Conservation (phyloP, 2,888 invertebrate species). For the Mesodorylaimus sp. region DNA sequence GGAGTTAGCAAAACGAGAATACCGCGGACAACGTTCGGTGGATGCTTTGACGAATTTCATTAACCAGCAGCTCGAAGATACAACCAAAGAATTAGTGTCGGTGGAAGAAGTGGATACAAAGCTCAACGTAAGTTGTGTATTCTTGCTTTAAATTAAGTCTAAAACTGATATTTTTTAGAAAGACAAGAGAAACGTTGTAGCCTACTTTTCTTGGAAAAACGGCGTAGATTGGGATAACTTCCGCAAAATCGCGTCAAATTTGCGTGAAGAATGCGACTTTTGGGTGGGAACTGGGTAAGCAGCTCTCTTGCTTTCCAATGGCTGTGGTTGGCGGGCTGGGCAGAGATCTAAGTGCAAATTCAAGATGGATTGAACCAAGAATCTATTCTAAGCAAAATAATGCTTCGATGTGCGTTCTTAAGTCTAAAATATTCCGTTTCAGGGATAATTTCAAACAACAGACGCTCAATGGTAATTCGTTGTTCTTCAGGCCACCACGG, state of each 20-base stretch:
- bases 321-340: no score
- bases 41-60: constrained; percentile 77
- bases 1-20: constrained; percentile 36
- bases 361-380: no score
- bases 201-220: constrained; percentile 41
- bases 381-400: no score
- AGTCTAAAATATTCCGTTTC: no score
- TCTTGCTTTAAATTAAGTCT: constrained; percentile 6
- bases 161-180: constrained; percentile 29
- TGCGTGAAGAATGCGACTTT: constrained; percentile 89
- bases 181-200: constrained; percentile 44
- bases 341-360: no score
- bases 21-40: constrained; percentile 55
- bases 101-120: constrained; percentile 9
- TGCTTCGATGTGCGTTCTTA: no score
- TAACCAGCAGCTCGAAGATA: constrained; percentile 58
- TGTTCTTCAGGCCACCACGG: no score
- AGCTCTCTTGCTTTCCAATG: no score
- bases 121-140: neutral
- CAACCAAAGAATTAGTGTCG: neutral
- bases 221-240: constrained; percentile 61
- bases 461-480: no score
- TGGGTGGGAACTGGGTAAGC: constrained; percentile 63
- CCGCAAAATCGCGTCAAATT: constrained; percentile 54
- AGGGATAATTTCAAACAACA: no score